Base-by-base conservation (phyloP, 2,113 vertebrate species). In the Burhinus bistriatus region DNA sequence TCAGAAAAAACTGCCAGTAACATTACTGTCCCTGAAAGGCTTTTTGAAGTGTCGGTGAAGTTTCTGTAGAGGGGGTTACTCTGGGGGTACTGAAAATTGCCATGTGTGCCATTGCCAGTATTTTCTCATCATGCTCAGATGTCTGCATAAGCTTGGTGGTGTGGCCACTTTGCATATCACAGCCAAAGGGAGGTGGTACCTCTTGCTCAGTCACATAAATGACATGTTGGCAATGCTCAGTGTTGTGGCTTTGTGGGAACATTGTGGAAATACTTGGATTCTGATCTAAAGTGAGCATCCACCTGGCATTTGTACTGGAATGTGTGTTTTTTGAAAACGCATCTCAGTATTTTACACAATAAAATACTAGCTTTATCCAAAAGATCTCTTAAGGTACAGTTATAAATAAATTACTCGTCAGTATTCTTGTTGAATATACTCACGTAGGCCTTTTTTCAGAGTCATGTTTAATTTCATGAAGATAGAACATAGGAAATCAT, bases 221-320 rank as follows among this genome's bases (percentile, higher is more conserved):
- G 30, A 45, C 49, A n/a, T 26, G 16, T 73, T 83, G 83, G 72
- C 2, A 0, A 8, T 9, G 23, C 49, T 90, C 52, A 42, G 47
- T 0, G 0, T 65, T 54, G 14, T 3, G 1, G 51, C 15, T 91
- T 55, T 57, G 27, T 27, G 64, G 47, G 45, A 89, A 51, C 13
- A 4, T 6, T 10, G 3, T 9, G 40, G 13, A 85, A 82, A 61
- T 81, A 76, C 29, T 77, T 95, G 90, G 27, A 38, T 77, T 58
- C 79, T 78, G 52, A 40, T 72, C 57, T 73, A 36, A 84, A 87
- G 22, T 20, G 27, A 93, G 26, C 26, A 40, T 82, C 69, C 55
- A 89, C 59, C 38, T 54, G 65, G 34, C 21, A 87, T 20, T 23
- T 51, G 10, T 78, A 57, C 26, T 44, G 27, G 38, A 95, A 71